Base-by-base conservation (phyloP, 2,113 vertebrate species). In the Tragelaphus imberbis region DNA sequence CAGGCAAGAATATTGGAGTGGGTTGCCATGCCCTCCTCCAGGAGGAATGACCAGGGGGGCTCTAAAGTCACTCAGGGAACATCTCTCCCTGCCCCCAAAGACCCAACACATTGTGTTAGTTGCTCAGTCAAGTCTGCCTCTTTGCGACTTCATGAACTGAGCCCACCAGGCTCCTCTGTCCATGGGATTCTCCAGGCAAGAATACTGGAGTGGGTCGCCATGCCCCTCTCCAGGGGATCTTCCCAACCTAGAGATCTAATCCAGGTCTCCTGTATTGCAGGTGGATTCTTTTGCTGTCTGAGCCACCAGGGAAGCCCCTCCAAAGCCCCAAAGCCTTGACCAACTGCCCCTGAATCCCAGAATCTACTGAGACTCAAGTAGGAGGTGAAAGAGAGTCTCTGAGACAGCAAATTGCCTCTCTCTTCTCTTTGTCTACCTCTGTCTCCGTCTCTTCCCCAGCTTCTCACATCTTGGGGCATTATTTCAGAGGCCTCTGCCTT, bases 401-500 rank as follows among this genome's bases (percentile, higher is more conserved):
- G 81, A 85, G 81, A 59, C 71, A 94, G 82, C 88, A 96, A 33
- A 96, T 89, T 68, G 61, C 80, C 36, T 96, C 59, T 84, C 80
- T 79, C 58, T 88, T 84, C 81, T 82, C 80, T 55, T 79, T 91
- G 49, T 82, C 75, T 95, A 25, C 81, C 61, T 92, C 87, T 75
- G 86, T 97, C 89, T 96, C 94, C 93, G 68, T 92, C 61, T 97
- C 95, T 96, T 93, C 86, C 95, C 87, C 63, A 87, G 82, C 82
- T 97, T 96, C 97, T 98, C 88, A 94, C 84, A 87, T 95, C 97
- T 96, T n/a, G 58, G 80, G 93, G 94, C 96, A 71, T 61, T 91
- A 95, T 94, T 98, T 95, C 88, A 96, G 97, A 97, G 94, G 91
- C 92, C 82, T 98, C 82, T 84, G 65, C 97, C 98, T 98, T 98